phyloP scores from a whole-genome alignment of 23 tunicate species.

The Aplidium turbinatum region DNA sequence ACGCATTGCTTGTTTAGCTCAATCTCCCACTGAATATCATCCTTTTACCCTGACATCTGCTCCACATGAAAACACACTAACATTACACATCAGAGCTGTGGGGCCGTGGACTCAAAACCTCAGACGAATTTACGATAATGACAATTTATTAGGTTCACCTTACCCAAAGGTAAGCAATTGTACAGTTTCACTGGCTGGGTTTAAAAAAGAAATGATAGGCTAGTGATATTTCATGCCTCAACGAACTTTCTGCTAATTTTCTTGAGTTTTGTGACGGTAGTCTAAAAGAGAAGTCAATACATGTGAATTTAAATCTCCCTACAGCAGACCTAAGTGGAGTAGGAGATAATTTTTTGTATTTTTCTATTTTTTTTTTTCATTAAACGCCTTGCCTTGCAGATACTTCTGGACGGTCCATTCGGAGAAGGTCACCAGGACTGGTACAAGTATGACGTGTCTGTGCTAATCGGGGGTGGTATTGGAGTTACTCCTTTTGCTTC shows the following conservation, averaged over 20 bases:
- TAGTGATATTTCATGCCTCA: no score
- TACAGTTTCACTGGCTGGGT: no score
- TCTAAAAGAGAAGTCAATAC: no score
- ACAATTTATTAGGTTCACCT: constrained; percentile 53
- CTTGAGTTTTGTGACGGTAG: no score
- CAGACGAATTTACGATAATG: constrained; percentile 63
- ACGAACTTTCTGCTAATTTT: no score
- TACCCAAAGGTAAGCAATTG: constrained; percentile 75
- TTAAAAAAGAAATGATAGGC: no score
- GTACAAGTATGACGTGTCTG: constrained; percentile 81
- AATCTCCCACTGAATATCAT: constrained; percentile 90
- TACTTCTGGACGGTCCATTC: constrained; percentile 82
- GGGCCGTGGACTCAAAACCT: constrained; percentile 95
- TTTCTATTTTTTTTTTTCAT: no score
- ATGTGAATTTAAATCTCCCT: no score
- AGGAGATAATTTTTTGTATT: no score
- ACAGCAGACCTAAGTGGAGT: no score
- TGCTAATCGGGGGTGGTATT: constrained; percentile 90
- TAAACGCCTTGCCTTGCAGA: constrained; percentile 11
- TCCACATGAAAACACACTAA: constrained; percentile 82
- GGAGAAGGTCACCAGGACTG: constrained; percentile 99
- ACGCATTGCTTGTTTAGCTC: constrained; percentile 76
- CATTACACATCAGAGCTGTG: constrained; percentile 86
- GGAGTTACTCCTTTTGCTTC: constrained; percentile 99
- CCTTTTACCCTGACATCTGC: constrained; percentile 94